These are phyloP conservation scores for Clamator glandarius DNA, from an alignment of 2,797 vertebrate genomes.

Conservation along the genomic window DNA sequence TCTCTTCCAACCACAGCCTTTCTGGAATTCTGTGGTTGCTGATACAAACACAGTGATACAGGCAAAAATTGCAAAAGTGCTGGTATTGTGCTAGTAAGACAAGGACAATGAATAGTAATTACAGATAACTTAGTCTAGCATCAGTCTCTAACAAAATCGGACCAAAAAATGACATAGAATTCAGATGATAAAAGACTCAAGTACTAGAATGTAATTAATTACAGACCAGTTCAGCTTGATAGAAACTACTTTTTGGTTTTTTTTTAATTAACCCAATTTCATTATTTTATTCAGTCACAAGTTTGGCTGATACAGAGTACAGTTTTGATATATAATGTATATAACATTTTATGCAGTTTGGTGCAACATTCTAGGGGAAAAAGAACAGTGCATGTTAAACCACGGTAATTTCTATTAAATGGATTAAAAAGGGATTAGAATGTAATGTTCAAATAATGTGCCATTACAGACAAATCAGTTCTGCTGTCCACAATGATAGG, in stretches of 20 bases:
- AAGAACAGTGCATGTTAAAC: background rate
- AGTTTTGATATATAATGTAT: background rate
- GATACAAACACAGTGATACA: background rate
- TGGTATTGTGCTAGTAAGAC: background rate
- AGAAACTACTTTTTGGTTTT: background rate
- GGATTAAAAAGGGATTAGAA: background rate
- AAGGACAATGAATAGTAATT: background rate
- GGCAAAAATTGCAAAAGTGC: background rate
- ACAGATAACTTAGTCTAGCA: background rate
- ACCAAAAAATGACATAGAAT: background rate
- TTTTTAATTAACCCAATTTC: accelerated
- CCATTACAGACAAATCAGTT: background rate
- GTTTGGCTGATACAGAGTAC: background rate
- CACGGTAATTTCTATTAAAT: background rate
- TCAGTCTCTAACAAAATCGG: background rate
- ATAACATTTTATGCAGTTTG: background rate
- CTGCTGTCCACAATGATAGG: background rate
- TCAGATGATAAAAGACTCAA: background rate
- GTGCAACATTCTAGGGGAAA: background rate
- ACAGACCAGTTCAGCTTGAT: background rate
- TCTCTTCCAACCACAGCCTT: background rate
- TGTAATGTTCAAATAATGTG: background rate
- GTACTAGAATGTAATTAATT: background rate
- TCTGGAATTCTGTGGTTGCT: background rate
- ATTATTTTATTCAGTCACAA: background rate